Evolutionary conservation across 2,113 vertebrate species (phyloP).

Genomic region (Sturnira hondurensis): DNA sequence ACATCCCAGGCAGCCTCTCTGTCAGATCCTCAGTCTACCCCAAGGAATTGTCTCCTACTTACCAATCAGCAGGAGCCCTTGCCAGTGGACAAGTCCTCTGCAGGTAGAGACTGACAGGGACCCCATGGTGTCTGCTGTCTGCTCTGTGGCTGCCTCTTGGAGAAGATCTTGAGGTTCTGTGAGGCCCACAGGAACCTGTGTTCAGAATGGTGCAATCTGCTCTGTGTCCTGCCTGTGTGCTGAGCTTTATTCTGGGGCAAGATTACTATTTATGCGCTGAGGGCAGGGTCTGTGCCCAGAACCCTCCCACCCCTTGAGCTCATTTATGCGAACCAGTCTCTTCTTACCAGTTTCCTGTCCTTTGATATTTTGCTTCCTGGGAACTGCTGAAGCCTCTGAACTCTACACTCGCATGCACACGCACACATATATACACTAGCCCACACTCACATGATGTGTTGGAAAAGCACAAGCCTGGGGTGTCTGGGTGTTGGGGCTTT

Average conservation of each 20-base stretch:
- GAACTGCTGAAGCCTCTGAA: background rate
- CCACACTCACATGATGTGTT: no score
- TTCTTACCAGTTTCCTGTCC: background rate
- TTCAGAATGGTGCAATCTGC: no score
- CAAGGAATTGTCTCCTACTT: background rate
- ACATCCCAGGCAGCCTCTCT: background rate
- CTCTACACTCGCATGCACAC: no score
- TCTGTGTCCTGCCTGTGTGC: no score
- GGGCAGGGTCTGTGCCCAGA: background rate
- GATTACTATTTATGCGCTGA: accelerated
- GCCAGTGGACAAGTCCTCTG: accelerated
- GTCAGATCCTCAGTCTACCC: background rate
- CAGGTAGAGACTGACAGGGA: no score
- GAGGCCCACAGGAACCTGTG: no score
- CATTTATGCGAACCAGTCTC: background rate
- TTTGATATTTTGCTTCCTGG: background rate
- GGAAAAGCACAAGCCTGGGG: background rate
- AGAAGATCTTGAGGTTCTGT: no score
- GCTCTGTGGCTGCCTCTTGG: no score
- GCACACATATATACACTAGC: no score
- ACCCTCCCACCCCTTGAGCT: background rate
- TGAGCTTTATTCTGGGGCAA: no score
- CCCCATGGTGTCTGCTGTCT: no score
- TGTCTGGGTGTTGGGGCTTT: background rate
- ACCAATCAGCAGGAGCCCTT: background rate